Conservation (phyloP, 2,888 invertebrate genomes). For the Gastrophysa polygoni region DNA sequence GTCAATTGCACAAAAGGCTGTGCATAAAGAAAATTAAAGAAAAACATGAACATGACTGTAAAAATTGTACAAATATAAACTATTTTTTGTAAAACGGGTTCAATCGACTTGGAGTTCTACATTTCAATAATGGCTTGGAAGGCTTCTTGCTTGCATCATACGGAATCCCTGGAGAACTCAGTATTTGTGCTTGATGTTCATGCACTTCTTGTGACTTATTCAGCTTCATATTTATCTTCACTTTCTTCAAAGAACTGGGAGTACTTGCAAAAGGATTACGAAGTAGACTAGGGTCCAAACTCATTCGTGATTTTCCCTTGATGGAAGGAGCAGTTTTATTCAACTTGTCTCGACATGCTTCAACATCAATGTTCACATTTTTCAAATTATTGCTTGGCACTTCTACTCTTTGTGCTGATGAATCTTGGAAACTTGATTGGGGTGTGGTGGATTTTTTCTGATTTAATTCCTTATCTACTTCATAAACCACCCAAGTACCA, state of each 20-base stretch:
- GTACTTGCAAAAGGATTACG: conserved; percentile 30
- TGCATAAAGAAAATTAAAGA: no score
- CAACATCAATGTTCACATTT: no score
- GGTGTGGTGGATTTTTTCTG: neutral
- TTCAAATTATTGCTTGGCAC: neutral
- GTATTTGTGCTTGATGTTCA: conserved; percentile 74
- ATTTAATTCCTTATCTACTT: conserved; percentile 14
- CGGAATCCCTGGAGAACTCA: conserved; percentile 75
- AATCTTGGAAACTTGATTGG: conserved; percentile 7
- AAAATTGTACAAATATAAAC: neutral
- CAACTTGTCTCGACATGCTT: no score
- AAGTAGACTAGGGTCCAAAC: conserved; percentile 40
- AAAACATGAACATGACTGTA: no score
- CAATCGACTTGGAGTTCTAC: conserved; percentile 69
- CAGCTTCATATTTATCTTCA: conserved; percentile 73
- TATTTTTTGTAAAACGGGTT: conserved; percentile 72
- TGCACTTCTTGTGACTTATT: conserved; percentile 74
- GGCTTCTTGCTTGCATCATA: conserved; percentile 75
- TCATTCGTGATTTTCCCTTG: conserved; percentile 34
- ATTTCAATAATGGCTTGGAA: conserved; percentile 74
- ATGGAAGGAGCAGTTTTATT: conserved; percentile 31
- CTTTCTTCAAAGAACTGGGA: conserved; percentile 64
- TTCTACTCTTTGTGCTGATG: neutral
- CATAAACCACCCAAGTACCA: conserved; percentile 49
- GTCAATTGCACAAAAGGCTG: no score